Evolutionary conservation across 2,797 vertebrate species (phyloP).

Genomic region (Pelobates cultripes): DNA sequence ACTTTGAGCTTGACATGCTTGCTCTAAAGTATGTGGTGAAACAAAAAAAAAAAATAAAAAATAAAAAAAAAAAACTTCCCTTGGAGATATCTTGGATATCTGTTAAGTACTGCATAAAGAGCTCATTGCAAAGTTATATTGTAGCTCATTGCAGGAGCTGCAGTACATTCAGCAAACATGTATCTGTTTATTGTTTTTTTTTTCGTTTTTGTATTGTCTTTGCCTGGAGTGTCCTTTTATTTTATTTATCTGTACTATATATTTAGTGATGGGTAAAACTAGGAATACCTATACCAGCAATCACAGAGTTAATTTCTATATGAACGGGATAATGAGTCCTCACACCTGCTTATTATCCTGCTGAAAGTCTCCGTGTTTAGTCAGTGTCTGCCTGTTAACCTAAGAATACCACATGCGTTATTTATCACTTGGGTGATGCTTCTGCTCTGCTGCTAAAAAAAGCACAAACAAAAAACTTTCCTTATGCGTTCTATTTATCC

Average conservation of each 20-base stretch:
- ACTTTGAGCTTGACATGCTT: too few species aligned
- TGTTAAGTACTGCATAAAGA: too few species aligned
- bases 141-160: too few species aligned
- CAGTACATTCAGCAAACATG: too few species aligned
- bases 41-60: too few species aligned
- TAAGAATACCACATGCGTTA: slow-evolving; percentile 4
- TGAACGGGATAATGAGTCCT: neutral
- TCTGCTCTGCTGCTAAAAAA: neutral
- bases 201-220: too few species aligned
- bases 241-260: neutral
- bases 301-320: neutral
- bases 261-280: neutral
- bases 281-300: neutral
- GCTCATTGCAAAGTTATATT: too few species aligned
- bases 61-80: too few species aligned
- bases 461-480: neutral
- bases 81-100: too few species aligned
- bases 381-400: neutral
- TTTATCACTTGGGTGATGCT: neutral
- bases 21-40: too few species aligned
- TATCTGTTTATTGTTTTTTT: too few species aligned
- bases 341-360: neutral
- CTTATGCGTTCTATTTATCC: neutral
- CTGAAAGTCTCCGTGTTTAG: neutral
- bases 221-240: too few species aligned